These are phyloP conservation scores for Drosophila emarginata DNA, from an alignment of 2,888 invertebrate species.

Conservation along the genomic window DNA sequence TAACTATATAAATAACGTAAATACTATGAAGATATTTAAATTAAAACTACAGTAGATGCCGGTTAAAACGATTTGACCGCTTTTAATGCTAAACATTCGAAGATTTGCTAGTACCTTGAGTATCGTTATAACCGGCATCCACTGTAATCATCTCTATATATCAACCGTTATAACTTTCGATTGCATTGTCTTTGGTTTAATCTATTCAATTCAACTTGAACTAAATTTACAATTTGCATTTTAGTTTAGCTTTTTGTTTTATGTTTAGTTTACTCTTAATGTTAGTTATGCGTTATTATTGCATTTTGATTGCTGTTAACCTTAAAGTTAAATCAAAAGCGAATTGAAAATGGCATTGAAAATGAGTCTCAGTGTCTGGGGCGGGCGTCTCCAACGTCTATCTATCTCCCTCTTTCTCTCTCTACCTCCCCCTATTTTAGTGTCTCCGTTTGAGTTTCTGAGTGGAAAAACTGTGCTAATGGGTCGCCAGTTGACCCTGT, in stretches of 20 bases:
- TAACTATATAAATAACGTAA: no score
- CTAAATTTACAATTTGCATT: not conserved
- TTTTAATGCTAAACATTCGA: no score
- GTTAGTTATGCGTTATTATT: slow-evolving; percentile 33
- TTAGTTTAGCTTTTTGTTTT: slow-evolving; percentile 6
- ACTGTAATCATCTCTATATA: no score
- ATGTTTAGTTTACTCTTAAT: slow-evolving; percentile 18
- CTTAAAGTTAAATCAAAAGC: slow-evolving; percentile 62
- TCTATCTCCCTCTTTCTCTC: slow-evolving; percentile 14
- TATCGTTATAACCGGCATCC: no score
- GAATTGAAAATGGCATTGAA: slow-evolving; percentile 76
- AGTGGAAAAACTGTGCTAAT: slow-evolving; percentile 79
- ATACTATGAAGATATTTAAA: no score
- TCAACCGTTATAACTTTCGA: not conserved
- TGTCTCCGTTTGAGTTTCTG: slow-evolving; percentile 13
- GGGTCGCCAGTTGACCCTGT: slow-evolving; percentile 81
- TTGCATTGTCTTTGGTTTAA: not conserved
- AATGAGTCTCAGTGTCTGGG: slow-evolving; percentile 52
- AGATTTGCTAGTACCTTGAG: no score
- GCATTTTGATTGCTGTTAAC: slow-evolving; percentile 68
- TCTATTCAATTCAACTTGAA: not conserved
- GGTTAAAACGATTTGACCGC: no score
- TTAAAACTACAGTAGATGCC: no score
- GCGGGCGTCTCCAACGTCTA: slow-evolving; percentile 12
- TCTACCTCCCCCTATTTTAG: not conserved